Evolutionary conservation across 2,888 invertebrate genomes (phyloP).

Genomic region (Teleiodes luculella): DNA sequence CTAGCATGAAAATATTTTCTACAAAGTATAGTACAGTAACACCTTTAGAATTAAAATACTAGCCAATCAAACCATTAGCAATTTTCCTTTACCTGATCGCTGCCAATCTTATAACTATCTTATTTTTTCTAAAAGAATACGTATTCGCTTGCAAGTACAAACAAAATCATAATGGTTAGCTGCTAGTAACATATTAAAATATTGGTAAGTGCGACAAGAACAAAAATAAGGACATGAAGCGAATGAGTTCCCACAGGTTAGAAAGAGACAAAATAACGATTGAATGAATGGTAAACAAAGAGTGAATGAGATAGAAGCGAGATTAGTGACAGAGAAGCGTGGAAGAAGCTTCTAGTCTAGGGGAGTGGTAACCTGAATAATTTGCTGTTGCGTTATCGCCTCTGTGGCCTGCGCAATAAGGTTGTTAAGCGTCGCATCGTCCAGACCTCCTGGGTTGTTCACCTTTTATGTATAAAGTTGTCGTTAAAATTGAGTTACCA

Average conservation of each 20-base stretch:
- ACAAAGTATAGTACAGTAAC: too few species aligned
- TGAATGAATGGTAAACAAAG: slow-evolving; percentile 10
- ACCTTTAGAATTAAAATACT: too few species aligned
- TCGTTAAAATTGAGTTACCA: neutral
- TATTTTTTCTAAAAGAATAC: too few species aligned
- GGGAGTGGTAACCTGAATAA: slow-evolving; percentile 66
- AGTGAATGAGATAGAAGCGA: neutral
- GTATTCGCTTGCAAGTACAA: neutral
- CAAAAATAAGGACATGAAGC: neutral
- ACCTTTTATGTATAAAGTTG: slow-evolving; percentile 48
- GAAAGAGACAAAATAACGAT: neutral
- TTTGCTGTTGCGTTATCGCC: slow-evolving; percentile 76
- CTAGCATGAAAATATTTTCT: too few species aligned
- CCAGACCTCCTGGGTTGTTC: slow-evolving; percentile 73
- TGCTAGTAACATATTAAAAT: neutral
- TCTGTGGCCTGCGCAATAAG: slow-evolving; percentile 76
- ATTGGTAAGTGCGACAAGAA: neutral
- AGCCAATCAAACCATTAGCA: too few species aligned
- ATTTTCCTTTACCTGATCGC: too few species aligned
- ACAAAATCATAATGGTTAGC: neutral
- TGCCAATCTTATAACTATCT: too few species aligned
- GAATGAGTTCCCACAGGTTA: neutral
- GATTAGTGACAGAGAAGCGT: slow-evolving; percentile 23
- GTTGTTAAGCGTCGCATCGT: slow-evolving; percentile 74
- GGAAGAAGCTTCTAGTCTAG: slow-evolving; percentile 17